Percentiles rank a stretch among this genome's conserved stretches.
These are phyloP conservation scores for Ethmia dodecea DNA, from an alignment of 2,888 invertebrate species.

Conservation along the genomic window DNA sequence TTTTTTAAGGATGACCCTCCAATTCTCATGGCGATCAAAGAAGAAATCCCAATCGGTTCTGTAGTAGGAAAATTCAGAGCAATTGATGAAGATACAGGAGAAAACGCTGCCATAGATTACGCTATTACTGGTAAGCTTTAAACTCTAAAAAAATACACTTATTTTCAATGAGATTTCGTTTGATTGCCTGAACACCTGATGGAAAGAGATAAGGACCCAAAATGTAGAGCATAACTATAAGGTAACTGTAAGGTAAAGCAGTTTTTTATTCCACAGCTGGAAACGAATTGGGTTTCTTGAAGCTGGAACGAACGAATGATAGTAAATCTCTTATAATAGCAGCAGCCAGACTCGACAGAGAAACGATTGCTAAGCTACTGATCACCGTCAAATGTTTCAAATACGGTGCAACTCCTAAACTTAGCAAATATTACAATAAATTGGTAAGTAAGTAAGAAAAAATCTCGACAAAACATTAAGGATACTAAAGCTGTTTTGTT, in stretches of 20 bases:
- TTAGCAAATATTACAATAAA: constrained; percentile 79
- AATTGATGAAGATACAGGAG: constrained; percentile 84
- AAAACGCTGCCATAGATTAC: constrained; percentile 87
- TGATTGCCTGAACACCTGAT: no score
- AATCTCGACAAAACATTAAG: no score
- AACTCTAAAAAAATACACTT: no score
- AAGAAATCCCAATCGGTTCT: constrained; percentile 82
- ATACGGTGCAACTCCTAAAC: constrained; percentile 49
- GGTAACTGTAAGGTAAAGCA: no score
- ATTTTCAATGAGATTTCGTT: no score
- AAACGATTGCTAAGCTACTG: constrained; percentile 72
- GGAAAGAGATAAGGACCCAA: neutral
- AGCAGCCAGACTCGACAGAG: constrained; percentile 81
- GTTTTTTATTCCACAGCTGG: constrained; percentile 77
- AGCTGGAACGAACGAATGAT: constrained; percentile 79
- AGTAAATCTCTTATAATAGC: constrained; percentile 81
- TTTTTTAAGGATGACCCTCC: constrained; percentile 84
- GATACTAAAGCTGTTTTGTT: neutral
- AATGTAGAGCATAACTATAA: neutral
- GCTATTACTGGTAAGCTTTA: constrained; percentile 77
- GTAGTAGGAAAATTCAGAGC: constrained; percentile 83
- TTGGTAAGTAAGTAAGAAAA: constrained; percentile 47
- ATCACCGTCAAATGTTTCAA: constrained; percentile 86
- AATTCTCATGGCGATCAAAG: constrained; percentile 78
- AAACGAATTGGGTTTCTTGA: constrained; percentile 81